phyloP scores from a whole-genome alignment of 2,113 vertebrate species.

The Paratilapia polleni region DNA sequence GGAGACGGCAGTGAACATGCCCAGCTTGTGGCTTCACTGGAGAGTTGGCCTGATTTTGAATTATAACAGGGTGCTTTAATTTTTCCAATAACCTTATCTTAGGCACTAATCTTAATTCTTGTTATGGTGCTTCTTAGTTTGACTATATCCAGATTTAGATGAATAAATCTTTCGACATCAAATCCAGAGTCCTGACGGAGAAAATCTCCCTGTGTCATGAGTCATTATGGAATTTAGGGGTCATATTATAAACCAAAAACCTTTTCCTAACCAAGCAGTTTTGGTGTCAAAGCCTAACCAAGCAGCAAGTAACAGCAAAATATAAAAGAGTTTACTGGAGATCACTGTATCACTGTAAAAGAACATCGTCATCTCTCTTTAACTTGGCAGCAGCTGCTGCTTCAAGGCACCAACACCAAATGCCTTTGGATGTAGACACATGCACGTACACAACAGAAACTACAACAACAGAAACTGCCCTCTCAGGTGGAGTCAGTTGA shows the following conservation, averaged over 20 bases:
- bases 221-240: background rate
- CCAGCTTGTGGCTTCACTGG: no score
- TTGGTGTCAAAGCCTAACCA: background rate
- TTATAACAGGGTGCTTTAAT: no score
- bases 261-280: background rate
- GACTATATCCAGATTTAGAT: background rate
- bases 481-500: background rate
- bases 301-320: background rate
- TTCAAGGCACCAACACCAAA: no score
- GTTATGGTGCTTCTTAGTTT: background rate
- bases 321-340: background rate
- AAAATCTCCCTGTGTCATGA: background rate
- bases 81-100: background rate
- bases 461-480: background rate
- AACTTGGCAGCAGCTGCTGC: no score
- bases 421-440: background rate
- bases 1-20: no score
- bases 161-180: background rate
- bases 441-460: background rate
- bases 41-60: no score
- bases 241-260: background rate
- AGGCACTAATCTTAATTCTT: background rate
- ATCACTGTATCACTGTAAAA: background rate
- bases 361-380: no score
- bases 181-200: background rate